Conservation (phyloP, 2,113 vertebrate genomes). For the Cyrtonyx montezumae region DNA sequence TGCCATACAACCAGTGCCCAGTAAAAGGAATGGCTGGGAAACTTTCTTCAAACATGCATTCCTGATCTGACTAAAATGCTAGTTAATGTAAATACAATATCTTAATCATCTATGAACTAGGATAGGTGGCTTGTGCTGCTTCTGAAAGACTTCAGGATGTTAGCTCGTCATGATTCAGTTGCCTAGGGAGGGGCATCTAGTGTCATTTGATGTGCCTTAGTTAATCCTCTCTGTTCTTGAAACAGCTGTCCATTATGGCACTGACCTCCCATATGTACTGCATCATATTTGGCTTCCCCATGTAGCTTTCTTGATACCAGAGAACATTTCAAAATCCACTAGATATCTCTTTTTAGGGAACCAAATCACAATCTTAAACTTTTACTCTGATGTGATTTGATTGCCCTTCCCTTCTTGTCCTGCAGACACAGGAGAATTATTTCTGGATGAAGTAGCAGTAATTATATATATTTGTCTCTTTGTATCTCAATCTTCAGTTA, state of each 20-base stretch:
- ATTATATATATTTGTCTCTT: neutral
- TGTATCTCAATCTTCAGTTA: neutral
- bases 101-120: neutral
- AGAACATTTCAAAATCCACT: neutral
- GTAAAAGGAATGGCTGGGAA: neutral
- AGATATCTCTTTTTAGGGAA: neutral
- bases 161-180: fast-evolving
- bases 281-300: neutral
- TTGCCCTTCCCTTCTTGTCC: neutral
- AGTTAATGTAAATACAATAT: neutral
- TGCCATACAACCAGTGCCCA: neutral
- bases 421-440: neutral
- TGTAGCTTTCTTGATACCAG: neutral
- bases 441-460: neutral
- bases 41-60: neutral
- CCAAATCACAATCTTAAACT: neutral
- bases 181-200: neutral
- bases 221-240: neutral
- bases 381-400: neutral
- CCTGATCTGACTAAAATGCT: neutral
- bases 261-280: neutral
- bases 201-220: neutral
- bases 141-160: neutral
- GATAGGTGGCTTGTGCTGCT: neutral
- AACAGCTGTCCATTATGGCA: neutral